Evolutionary conservation across 2,888 invertebrate genomes (phyloP).

Genomic region (Ophion ellenae): DNA sequence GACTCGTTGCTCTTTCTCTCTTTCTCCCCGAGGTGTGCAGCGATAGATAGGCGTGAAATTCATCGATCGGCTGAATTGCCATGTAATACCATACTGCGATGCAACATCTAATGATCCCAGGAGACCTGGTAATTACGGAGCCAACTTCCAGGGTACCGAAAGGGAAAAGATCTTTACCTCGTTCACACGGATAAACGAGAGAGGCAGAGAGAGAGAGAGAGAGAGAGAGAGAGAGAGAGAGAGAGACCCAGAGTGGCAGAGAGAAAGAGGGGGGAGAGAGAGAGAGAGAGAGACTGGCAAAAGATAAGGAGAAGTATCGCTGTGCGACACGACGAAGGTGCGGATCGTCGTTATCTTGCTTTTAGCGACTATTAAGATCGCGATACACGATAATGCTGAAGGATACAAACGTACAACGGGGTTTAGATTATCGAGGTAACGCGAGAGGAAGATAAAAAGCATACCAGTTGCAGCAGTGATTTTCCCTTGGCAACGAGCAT

Average conservation of each 20-base stretch:
- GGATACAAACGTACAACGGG: constrained; percentile 36
- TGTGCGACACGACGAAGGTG: constrained; percentile 32
- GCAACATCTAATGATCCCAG: constrained; percentile 28
- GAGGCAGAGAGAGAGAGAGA: constrained; percentile 2
- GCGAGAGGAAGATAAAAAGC: constrained; percentile 41
- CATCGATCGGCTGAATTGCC: constrained; percentile 10
- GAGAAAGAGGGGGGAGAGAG: background rate
- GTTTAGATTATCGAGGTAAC: constrained; percentile 20
- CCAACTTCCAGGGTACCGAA: constrained; percentile 22
- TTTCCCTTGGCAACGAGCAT: constrained; percentile 31
- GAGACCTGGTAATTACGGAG: constrained; percentile 45
- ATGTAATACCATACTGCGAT: background rate
- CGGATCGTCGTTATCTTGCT: constrained; percentile 61
- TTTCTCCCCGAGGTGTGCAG: background rate
- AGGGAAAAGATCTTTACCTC: constrained; percentile 46
- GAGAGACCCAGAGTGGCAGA: background rate
- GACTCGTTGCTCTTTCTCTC: background rate
- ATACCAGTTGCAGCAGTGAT: constrained; percentile 44
- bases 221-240: background rate
- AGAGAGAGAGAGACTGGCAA: constrained; percentile 28
- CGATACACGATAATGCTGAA: constrained; percentile 56
- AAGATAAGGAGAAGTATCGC: constrained; percentile 7
- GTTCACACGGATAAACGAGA: constrained; percentile 33
- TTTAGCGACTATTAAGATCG: constrained; percentile 63
- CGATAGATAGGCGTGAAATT: constrained; percentile 18